Percentiles rank a stretch among this genome's conserved stretches.
Conservation (phyloP, 2,888 invertebrate species). For the Trissolcus brochymenae region DNA sequence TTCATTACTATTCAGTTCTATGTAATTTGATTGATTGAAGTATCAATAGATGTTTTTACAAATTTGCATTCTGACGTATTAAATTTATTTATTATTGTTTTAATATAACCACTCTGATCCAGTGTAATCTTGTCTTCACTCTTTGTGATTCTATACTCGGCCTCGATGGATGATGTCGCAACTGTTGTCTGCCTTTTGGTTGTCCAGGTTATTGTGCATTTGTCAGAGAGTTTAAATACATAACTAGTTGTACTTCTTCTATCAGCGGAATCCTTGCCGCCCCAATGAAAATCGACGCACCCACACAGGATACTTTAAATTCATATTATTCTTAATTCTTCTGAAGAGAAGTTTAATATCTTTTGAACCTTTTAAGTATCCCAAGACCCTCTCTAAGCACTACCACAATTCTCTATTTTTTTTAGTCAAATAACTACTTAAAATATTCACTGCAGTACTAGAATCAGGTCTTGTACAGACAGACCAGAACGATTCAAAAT, state of each 20-base stretch:
- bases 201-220: not conserved
- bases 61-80: too few relatives aligned
- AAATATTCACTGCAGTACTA: conserved; percentile 8
- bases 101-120: too few relatives aligned
- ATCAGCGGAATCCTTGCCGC: not conserved
- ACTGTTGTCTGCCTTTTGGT: not conserved
- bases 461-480: too few relatives aligned
- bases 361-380: conserved; percentile 1
- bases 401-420: conserved; percentile 17
- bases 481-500: too few relatives aligned
- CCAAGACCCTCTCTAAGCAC: conserved; percentile 6
- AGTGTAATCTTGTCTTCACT: too few relatives aligned
- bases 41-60: too few relatives aligned
- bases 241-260: conserved; percentile 3
- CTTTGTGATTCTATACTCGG: too few relatives aligned
- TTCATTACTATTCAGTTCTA: too few relatives aligned
- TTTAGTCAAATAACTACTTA: conserved; percentile 12
- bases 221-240: not conserved
- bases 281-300: conserved; percentile 6
- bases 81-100: too few relatives aligned
- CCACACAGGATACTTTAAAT: not conserved
- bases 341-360: not conserved
- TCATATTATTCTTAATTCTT: not conserved
- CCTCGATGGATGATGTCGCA: too few relatives aligned
- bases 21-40: too few relatives aligned